Conservation (phyloP, 2,113 vertebrate genomes). For the Speoplatyrhinus poulsoni region DNA sequence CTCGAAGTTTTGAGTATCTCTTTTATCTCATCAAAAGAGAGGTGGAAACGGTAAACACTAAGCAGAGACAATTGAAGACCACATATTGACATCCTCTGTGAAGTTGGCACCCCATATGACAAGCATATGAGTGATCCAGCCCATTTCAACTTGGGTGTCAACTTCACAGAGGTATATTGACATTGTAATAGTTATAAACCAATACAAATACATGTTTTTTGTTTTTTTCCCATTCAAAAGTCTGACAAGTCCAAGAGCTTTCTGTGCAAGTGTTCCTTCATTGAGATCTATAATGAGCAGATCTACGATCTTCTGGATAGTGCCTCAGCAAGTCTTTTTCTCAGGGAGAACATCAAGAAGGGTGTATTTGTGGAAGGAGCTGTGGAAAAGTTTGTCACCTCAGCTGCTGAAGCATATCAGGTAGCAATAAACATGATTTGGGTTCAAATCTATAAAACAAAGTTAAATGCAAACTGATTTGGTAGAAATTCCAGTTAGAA, state of each 20-base stretch:
- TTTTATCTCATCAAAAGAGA: slow-evolving; percentile 96
- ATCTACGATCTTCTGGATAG: slow-evolving; percentile 94
- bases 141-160: too few species aligned
- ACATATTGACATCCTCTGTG: not conserved
- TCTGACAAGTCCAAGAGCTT: slow-evolving; percentile 87
- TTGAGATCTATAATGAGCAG: slow-evolving; percentile 98
- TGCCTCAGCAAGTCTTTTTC: slow-evolving; percentile 87
- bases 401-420: slow-evolving; percentile 93
- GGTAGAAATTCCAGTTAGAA: not conserved
- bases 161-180: not conserved
- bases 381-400: slow-evolving; percentile 88
- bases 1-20: slow-evolving; percentile 94
- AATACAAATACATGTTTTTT: not conserved
- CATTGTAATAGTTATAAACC: not conserved
- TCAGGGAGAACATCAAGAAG: slow-evolving; percentile 96
- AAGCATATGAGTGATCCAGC: too few species aligned
- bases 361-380: slow-evolving; percentile 94
- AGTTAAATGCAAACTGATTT: not conserved
- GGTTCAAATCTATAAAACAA: too few species aligned
- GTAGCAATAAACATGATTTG: slow-evolving; percentile 60
- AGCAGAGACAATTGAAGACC: not conserved
- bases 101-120: too few species aligned
- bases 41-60: slow-evolving; percentile 83
- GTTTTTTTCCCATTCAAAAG: slow-evolving; percentile 66
- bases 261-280: slow-evolving; percentile 97